phyloP scores from a whole-genome alignment of 2,113 vertebrate genomes.

The Saccopteryx bilineata region DNA sequence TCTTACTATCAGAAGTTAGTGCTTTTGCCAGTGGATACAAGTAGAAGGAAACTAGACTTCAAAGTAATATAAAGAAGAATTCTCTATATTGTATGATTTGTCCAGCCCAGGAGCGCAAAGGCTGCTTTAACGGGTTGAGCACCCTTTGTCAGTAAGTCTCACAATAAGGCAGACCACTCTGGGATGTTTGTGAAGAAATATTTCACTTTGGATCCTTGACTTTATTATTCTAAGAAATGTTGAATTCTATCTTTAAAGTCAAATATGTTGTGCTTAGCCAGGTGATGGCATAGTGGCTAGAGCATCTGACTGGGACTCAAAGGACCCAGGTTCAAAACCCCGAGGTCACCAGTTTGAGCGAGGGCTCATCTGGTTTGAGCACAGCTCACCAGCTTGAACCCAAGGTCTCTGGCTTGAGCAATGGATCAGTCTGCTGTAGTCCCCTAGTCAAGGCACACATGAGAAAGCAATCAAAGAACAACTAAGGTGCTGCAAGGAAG shows the following conservation, averaged over 20 bases:
- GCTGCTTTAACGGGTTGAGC: neutral
- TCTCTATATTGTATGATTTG: neutral
- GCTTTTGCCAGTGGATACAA: constrained; percentile 22
- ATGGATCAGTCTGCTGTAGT: no score
- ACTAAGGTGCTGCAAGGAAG: no score
- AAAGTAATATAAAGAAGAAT: neutral
- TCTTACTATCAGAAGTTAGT: neutral
- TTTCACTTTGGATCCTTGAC: neutral
- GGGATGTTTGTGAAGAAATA: neutral
- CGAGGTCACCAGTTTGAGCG: no score
- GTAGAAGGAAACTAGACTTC: neutral
- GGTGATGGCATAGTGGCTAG: no score
- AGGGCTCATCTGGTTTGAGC: no score
- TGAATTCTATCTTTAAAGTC: constrained; percentile 37
- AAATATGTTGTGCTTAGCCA: neutral
- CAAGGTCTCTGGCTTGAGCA: no score
- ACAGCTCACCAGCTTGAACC: no score
- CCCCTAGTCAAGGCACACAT: no score
- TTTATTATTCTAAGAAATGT: constrained; percentile 14
- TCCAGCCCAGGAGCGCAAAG: neutral
- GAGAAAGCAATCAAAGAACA: no score
- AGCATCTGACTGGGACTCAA: no score
- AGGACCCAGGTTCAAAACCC: no score
- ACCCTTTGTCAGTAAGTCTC: neutral
- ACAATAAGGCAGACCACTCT: neutral